Conservation (phyloP, 2,888 invertebrate species). For the Adineta ricciae region DNA sequence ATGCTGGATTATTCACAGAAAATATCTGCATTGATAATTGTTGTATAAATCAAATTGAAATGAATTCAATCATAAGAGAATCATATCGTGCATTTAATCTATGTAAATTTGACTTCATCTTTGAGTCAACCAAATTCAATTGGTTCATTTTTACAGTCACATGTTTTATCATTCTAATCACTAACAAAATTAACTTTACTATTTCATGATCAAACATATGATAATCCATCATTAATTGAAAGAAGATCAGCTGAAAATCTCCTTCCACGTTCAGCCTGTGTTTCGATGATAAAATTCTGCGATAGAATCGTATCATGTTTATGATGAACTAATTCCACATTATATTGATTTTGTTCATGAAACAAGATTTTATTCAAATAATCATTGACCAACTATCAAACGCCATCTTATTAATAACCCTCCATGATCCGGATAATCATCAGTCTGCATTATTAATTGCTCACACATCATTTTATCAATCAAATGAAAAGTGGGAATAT, state of each 20-base stretch:
- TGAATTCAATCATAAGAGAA: slow-evolving; percentile 68
- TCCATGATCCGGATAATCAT: slow-evolving; percentile 75
- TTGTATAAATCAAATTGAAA: slow-evolving; percentile 89
- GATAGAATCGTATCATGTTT: too few species aligned
- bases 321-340: too few species aligned
- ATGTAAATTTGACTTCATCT: slow-evolving; percentile 73
- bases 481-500: slow-evolving; percentile 44
- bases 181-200: slow-evolving; percentile 81
- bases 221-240: slow-evolving; percentile 63
- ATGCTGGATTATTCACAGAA: slow-evolving; percentile 95
- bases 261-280: slow-evolving; percentile 59
- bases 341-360: too few species aligned
- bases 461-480: slow-evolving; percentile 70
- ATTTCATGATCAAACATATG: slow-evolving; percentile 91
- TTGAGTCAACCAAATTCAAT: slow-evolving; percentile 81
- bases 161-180: slow-evolving; percentile 60
- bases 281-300: slow-evolving; percentile 40
- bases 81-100: background rate
- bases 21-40: slow-evolving; percentile 86
- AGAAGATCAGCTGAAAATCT: slow-evolving; percentile 62
- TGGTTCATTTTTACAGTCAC: slow-evolving; percentile 72
- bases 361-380: slow-evolving; percentile 50
- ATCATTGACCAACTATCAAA: slow-evolving; percentile 81
- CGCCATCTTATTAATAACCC: slow-evolving; percentile 82
- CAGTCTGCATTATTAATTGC: slow-evolving; percentile 81